phyloP scores from a whole-genome alignment of 2,888 invertebrate genomes.

The Hypercompe scribonia region DNA sequence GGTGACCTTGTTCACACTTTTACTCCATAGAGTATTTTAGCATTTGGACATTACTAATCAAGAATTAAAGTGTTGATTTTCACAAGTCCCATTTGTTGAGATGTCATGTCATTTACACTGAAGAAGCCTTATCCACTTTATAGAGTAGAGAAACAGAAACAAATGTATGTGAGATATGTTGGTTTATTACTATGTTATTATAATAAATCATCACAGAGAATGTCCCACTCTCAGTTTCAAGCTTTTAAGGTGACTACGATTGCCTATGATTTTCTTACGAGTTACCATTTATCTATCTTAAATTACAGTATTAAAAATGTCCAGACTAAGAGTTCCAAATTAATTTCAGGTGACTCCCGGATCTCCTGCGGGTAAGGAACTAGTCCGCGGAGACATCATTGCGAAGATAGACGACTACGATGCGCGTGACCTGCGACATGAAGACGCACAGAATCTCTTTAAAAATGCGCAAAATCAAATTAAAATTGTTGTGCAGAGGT shows the following conservation, averaged over 20 bases:
- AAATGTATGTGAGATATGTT: no score
- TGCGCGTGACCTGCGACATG: constrained; percentile 94
- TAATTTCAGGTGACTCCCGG: constrained; percentile 93
- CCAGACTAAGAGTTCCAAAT: constrained; percentile 16
- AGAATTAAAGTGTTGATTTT: background rate
- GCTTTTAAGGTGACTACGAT: background rate
- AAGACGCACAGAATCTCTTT: constrained; percentile 96
- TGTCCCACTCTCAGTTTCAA: background rate
- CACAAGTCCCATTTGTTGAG: background rate
- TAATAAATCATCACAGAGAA: background rate
- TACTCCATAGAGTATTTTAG: background rate
- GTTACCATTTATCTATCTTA: background rate
- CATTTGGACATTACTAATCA: background rate
- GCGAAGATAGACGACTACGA: constrained; percentile 96
- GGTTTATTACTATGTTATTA: no score
- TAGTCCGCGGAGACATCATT: constrained; percentile 96
- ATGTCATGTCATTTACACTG: background rate
- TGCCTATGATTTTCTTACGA: no score
- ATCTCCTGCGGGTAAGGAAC: constrained; percentile 93
- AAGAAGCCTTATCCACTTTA: background rate
- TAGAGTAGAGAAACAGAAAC: no score
- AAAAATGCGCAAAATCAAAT: constrained; percentile 93
- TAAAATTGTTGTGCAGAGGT: constrained; percentile 94
- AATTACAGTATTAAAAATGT: background rate
- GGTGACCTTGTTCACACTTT: background rate